Percentiles rank a stretch among this genome's conserved stretches.
These are phyloP conservation scores for Poliocrania exsul DNA, from an alignment of 2,797 vertebrate genomes.

Conservation along the genomic window DNA sequence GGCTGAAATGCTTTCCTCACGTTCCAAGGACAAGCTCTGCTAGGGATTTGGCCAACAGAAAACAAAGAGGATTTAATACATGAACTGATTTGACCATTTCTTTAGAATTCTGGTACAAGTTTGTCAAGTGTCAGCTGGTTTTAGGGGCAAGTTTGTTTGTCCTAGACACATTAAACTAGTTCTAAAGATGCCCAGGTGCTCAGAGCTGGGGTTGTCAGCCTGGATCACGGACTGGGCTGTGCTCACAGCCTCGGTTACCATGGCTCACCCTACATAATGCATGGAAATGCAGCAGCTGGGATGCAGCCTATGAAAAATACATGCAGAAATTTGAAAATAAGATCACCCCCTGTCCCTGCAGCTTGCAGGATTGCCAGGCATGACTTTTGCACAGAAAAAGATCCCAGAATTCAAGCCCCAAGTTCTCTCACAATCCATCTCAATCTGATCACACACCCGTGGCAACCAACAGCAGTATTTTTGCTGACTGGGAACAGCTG, in stretches of 20 bases:
- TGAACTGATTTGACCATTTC: not conserved
- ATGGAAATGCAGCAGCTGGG: not conserved
- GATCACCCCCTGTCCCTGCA: not conserved
- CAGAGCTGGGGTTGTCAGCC: not conserved
- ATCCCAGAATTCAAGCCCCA: not conserved
- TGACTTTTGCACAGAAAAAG: not conserved
- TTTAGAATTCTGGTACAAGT: not conserved
- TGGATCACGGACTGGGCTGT: not conserved
- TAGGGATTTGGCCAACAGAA: rapidly evolving
- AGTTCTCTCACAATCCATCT: not conserved
- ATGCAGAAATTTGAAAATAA: not conserved
- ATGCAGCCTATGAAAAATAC: not conserved
- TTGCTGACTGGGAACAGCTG: not conserved
- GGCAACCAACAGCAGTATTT: not conserved
- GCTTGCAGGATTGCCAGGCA: not conserved
- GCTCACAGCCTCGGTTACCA: not conserved
- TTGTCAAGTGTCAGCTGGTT: not conserved
- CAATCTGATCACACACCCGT: not conserved
- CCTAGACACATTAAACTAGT: not conserved
- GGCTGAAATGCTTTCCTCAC: not conserved
- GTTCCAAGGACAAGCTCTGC: not conserved
- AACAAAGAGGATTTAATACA: not conserved
- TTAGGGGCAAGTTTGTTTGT: not conserved
- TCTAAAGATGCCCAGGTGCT: not conserved
- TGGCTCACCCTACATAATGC: not conserved